Percentiles rank a stretch among this genome's conserved stretches.
Evolutionary conservation across 1,140 invertebrate genomes (phyloP).

Genomic region (Bombus breviceps): DNA sequence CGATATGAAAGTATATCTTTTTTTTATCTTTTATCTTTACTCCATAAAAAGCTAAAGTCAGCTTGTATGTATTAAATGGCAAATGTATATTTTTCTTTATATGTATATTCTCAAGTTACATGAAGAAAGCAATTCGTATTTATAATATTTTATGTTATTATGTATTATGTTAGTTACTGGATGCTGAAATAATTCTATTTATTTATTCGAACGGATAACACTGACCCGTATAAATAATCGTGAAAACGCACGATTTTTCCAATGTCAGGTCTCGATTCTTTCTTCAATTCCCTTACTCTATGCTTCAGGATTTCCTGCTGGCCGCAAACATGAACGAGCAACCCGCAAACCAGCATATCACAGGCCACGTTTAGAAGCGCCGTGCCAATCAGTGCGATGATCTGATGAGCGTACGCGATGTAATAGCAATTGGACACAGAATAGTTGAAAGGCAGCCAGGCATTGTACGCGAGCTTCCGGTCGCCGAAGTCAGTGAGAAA

Average conservation of each 20-base stretch:
- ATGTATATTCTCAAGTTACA: no score
- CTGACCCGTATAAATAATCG: conserved; percentile 64
- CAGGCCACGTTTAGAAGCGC: conserved; percentile 59
- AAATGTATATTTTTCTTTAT: no score
- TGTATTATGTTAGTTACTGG: no score
- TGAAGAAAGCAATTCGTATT: no score
- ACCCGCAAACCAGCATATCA: conserved; percentile 59
- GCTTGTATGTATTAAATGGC: no score
- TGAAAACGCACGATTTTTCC: conserved; percentile 58
- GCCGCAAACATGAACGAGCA: conserved; percentile 54
- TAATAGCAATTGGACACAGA: conserved; percentile 39
- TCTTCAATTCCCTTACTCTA: conserved; percentile 36
- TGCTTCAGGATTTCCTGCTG: conserved; percentile 64
- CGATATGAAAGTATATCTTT: no score
- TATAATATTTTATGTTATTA: no score
- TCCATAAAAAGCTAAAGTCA: no score
- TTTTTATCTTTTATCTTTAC: no score
- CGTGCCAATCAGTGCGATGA: conserved; percentile 31
- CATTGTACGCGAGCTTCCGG: conserved; percentile 52
- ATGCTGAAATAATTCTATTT: no score
- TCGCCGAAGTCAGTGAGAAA: conserved; percentile 46
- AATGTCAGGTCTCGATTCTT: not conserved
- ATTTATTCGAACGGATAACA: not conserved
- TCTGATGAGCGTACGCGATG: conserved; percentile 63
- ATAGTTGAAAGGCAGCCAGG: conserved; percentile 66